These are phyloP conservation scores for Fabriciana adippe DNA, from an alignment of 2,888 invertebrate genomes.

Conservation along the genomic window DNA sequence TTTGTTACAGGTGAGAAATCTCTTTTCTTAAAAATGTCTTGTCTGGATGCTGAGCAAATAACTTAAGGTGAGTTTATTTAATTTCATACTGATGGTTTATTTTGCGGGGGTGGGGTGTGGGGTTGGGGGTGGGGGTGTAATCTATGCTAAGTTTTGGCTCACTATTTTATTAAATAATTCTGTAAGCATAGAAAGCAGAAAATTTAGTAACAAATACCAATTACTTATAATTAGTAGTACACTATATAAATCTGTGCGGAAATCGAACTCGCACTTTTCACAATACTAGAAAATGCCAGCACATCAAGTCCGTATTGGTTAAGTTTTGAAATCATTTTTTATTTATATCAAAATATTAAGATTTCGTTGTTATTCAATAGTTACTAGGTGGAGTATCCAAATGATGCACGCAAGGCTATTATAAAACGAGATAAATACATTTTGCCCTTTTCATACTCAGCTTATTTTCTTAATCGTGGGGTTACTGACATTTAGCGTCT, in stretches of 20 bases:
- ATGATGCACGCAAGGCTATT: background rate
- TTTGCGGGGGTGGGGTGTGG: too few species aligned
- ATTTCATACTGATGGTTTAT: background rate
- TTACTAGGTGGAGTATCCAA: background rate
- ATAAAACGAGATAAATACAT: background rate
- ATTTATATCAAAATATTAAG: background rate
- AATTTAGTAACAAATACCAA: too few species aligned
- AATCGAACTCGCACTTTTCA: too few species aligned
- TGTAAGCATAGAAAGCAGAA: background rate
- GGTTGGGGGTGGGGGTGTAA: too few species aligned
- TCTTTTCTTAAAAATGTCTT: conserved; percentile 65
- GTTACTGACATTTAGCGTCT: conserved; percentile 30
- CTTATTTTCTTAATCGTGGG: conserved; percentile 27
- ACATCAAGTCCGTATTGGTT: too few species aligned
- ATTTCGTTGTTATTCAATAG: background rate
- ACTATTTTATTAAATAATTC: too few species aligned
- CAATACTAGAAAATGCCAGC: too few species aligned
- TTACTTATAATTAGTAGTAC: too few species aligned
- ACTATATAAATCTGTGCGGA: too few species aligned
- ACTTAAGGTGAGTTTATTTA: conserved; percentile 61
- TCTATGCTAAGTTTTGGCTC: too few species aligned
- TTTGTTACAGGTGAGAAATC: conserved; percentile 74
- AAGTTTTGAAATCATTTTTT: too few species aligned
- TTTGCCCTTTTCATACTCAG: conserved; percentile 21
- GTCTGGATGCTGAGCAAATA: conserved; percentile 61